Evolutionary conservation across 2,888 invertebrate genomes (phyloP).

Genomic region (Stenodema calcarata): DNA sequence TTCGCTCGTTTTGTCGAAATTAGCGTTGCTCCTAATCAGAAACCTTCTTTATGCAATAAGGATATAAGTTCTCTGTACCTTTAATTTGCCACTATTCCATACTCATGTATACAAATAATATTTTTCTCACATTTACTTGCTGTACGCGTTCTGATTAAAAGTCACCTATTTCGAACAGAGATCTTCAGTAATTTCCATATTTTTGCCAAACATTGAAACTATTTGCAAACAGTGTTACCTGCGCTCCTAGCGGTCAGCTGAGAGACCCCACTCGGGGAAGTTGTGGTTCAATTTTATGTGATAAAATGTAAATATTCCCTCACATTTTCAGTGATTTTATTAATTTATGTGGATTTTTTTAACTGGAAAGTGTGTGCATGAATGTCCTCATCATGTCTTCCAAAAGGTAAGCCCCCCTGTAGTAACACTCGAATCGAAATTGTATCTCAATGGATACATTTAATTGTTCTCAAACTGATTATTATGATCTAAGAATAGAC

Average conservation of each 20-base stretch:
- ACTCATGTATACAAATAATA: too few relatives aligned
- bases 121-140: too few relatives aligned
- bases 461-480: neutral
- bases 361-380: neutral
- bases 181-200: too few relatives aligned
- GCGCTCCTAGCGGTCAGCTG: neutral
- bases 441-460: neutral
- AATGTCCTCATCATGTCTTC: slow-evolving; percentile 24
- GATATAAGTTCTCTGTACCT: neutral
- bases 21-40: neutral
- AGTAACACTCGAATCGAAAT: neutral
- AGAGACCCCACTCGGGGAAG: neutral
- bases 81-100: too few relatives aligned
- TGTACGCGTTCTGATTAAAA: too few relatives aligned
- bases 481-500: neutral
- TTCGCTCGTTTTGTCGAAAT: neutral
- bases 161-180: neutral
- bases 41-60: neutral
- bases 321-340: neutral
- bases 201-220: too few relatives aligned
- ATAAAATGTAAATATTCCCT: slow-evolving; percentile 31
- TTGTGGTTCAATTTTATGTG: neutral
- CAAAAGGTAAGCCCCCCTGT: slow-evolving; percentile 6
- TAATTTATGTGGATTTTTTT: neutral
- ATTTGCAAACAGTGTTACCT: neutral